phyloP scores from a whole-genome alignment of 2,113 vertebrate species.

The Leptobrachium leishanense region DNA sequence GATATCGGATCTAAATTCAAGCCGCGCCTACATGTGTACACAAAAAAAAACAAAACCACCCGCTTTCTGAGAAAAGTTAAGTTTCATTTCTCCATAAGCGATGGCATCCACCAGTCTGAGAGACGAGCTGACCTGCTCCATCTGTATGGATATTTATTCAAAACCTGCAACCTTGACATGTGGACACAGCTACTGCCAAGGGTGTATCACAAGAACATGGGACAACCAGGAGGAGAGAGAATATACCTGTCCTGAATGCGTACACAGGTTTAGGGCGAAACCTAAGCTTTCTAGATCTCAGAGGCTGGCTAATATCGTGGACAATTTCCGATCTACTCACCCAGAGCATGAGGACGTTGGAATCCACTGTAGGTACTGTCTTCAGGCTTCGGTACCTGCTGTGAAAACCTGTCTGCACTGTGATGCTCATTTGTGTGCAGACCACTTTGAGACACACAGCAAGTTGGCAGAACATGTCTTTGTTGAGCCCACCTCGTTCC shows the following conservation, averaged over 20 bases:
- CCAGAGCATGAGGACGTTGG: constrained; percentile 44
- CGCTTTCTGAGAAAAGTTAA: too few relatives aligned
- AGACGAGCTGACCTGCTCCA: background rate
- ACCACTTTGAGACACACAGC: constrained; percentile 77
- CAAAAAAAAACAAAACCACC: too few relatives aligned
- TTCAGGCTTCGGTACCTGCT: constrained; percentile 50
- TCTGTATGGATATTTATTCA: background rate
- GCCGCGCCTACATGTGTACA: too few relatives aligned
- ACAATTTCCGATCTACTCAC: constrained; percentile 53
- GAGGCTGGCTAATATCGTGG: background rate
- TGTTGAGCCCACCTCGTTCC: constrained; percentile 67
- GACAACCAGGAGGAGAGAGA: background rate
- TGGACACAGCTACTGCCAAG: constrained; percentile 24
- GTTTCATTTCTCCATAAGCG: too few relatives aligned
- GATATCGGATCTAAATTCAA: too few relatives aligned
- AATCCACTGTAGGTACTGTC: constrained; percentile 73
- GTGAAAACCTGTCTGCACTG: constrained; percentile 73
- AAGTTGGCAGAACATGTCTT: constrained; percentile 69
- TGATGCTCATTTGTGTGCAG: constrained; percentile 73
- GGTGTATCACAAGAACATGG: constrained; percentile 7
- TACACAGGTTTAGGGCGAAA: background rate
- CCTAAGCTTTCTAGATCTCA: background rate
- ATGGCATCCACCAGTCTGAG: background rate
- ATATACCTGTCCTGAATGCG: background rate
- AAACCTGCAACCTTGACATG: background rate